phyloP scores from a whole-genome alignment of 2,113 vertebrate genomes.

The Lagenorhynchus albirostris region DNA sequence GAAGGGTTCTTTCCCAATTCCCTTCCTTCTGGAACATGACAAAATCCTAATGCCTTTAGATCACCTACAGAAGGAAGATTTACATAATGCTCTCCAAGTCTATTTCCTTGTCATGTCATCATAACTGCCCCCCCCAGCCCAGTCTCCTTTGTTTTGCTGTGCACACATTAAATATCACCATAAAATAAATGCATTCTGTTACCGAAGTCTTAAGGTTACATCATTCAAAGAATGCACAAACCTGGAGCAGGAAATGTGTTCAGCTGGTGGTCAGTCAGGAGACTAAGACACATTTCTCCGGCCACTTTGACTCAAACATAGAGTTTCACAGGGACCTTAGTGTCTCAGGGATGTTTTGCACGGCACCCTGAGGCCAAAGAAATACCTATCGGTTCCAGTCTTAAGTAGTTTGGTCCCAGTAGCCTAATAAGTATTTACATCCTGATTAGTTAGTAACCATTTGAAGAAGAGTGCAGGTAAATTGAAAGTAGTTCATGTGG shows the following conservation, averaged over 20 bases:
- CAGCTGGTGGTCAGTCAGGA: too few relatives aligned
- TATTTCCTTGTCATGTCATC: not conserved
- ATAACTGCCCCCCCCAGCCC: not conserved
- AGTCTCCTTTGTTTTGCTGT: too few relatives aligned
- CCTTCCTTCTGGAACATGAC: not conserved
- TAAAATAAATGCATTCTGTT: not conserved
- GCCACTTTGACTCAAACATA: fast-evolving
- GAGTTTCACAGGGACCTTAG: not conserved
- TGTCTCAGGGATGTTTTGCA: too few relatives aligned
- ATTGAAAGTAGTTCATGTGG: not conserved
- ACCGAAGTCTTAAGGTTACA: fast-evolving
- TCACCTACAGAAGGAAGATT: not conserved
- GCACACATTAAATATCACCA: not conserved
- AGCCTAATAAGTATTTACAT: not conserved
- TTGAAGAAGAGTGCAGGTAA: not conserved
- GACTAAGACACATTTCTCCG: not conserved
- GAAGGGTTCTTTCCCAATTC: not conserved
- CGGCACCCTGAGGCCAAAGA: not conserved
- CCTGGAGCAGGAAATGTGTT: not conserved
- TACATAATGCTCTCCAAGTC: not conserved
- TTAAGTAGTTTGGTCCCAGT: not conserved
- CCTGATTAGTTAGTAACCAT: too few relatives aligned
- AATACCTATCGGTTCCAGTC: not conserved
- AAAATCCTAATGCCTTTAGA: not conserved
- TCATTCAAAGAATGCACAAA: not conserved